A percentile compares a stretch with the other conserved stretches of the same genome.
These are phyloP conservation scores for Zaprionus vittiger DNA, from an alignment of 1,140 invertebrate genomes.

Conservation along the genomic window DNA sequence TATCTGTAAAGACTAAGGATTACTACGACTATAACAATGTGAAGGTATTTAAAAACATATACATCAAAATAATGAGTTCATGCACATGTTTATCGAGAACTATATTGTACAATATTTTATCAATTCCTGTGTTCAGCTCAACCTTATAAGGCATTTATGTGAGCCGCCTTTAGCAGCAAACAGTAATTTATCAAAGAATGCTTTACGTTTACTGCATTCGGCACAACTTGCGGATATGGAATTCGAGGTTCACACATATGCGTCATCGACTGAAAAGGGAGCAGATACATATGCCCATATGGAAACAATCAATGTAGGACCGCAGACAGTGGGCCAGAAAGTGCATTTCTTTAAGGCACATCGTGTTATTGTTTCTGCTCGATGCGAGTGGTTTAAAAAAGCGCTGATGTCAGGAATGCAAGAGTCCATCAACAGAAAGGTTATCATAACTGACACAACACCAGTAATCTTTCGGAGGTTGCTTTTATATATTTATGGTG, in stretches of 20 bases:
- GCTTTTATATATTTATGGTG: slow-evolving; percentile 88
- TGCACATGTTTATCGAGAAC: background rate
- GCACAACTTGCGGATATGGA: slow-evolving; percentile 87
- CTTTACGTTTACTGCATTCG: slow-evolving; percentile 86
- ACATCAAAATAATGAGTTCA: background rate
- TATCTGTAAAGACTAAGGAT: slow-evolving; percentile 49
- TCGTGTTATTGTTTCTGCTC: slow-evolving; percentile 88
- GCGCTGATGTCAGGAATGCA: slow-evolving; percentile 89
- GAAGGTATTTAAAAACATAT: slow-evolving; percentile 57
- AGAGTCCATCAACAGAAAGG: slow-evolving; percentile 89
- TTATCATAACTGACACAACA: slow-evolving; percentile 88
- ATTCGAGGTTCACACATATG: slow-evolving; percentile 86
- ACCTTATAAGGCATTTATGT: slow-evolving; percentile 87
- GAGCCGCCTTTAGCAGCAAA: slow-evolving; percentile 86
- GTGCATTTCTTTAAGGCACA: slow-evolving; percentile 86
- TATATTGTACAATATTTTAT: background rate
- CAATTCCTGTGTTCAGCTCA: slow-evolving; percentile 85
- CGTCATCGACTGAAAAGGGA: background rate
- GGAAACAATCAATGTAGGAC: background rate
- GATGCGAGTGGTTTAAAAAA: slow-evolving; percentile 89
- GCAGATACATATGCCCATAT: background rate
- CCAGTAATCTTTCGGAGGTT: slow-evolving; percentile 87
- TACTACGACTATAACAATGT: slow-evolving; percentile 74
- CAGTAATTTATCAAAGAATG: slow-evolving; percentile 86
- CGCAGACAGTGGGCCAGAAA: slow-evolving; percentile 34